Evolutionary conservation across 2,888 invertebrate species (phyloP).

Genomic region (Teleiodes luculella): DNA sequence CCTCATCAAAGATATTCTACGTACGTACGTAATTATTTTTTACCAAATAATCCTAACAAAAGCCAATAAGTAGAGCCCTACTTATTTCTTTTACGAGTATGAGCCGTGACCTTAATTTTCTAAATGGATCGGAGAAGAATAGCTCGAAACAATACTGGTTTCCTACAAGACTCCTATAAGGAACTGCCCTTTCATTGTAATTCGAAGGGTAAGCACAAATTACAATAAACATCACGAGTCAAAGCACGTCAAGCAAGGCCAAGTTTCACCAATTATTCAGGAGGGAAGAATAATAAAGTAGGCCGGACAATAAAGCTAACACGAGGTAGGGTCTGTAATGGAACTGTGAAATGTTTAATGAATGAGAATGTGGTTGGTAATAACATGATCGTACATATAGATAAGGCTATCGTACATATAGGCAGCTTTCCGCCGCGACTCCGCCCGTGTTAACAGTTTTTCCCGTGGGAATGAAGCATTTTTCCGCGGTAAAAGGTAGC

Average conservation of each 20-base stretch:
- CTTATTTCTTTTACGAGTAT: too few relatives aligned
- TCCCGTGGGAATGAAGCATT: too few relatives aligned
- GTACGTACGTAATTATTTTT: too few relatives aligned
- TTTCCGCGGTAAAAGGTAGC: too few relatives aligned
- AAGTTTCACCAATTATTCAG: constrained; percentile 24
- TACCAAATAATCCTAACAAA: too few relatives aligned
- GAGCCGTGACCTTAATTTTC: constrained; percentile 15
- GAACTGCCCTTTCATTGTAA: constrained; percentile 2
- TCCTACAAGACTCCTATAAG: constrained; percentile 20
- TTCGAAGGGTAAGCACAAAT: constrained; percentile 13
- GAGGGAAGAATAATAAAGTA: constrained; percentile 22
- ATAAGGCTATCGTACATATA: too few relatives aligned
- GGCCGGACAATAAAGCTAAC: constrained; percentile 11
- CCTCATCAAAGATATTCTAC: too few relatives aligned
- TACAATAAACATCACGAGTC: constrained; percentile 18
- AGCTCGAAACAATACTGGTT: constrained; percentile 6
- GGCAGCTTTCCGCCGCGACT: too few relatives aligned
- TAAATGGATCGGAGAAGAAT: background rate
- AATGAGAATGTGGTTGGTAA: background rate
- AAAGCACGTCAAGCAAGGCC: too few relatives aligned
- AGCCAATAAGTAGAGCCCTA: background rate
- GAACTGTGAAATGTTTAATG: constrained; percentile 2
- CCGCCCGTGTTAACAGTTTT: too few relatives aligned
- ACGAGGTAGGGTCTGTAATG: background rate
- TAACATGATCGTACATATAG: background rate